A percentile compares a stretch with the other conserved stretches of the same genome.
These are phyloP conservation scores for Mystacornis crossleyi DNA, from an alignment of 2,113 vertebrate species.

Conservation along the genomic window DNA sequence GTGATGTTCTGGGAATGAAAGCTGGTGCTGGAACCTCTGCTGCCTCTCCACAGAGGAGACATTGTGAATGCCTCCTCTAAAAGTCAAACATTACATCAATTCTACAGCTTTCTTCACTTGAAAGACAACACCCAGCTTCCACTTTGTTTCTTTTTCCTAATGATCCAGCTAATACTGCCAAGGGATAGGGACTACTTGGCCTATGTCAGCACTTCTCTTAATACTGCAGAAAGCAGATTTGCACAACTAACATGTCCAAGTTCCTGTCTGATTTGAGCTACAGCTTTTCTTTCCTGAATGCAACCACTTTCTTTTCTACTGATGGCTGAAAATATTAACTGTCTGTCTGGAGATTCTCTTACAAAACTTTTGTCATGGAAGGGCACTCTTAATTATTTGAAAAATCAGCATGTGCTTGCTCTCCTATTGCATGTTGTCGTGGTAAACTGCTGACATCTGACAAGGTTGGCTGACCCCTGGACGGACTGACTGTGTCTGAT, in stretches of 20 bases:
- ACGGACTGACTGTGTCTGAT: neutral
- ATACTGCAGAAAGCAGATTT: slow-evolving; percentile 18
- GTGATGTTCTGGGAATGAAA: neutral
- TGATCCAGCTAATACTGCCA: slow-evolving; percentile 27
- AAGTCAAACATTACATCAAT: slow-evolving; percentile 46
- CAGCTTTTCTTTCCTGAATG: slow-evolving; percentile 20
- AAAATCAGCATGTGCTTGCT: neutral
- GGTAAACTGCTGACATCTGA: neutral
- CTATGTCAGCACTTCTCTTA: slow-evolving; percentile 52
- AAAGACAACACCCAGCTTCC: slow-evolving; percentile 48
- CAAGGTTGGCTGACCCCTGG: neutral
- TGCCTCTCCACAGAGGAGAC: neutral
- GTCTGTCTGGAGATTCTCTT: neutral
- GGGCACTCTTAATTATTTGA: neutral
- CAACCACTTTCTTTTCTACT: neutral
- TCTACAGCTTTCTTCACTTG: slow-evolving; percentile 58
- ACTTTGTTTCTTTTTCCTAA: slow-evolving; percentile 57
- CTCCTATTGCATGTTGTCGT: neutral
- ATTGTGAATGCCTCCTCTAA: neutral
- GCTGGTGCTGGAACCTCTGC: slow-evolving; percentile 8
- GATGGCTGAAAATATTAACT: neutral
- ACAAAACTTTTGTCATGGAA: neutral
- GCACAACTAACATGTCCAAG: neutral
- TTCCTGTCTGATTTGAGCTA: slow-evolving; percentile 49
- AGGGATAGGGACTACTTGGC: slow-evolving; percentile 25